Base-by-base conservation (phyloP, 2,113 vertebrate species). In the Pelecanoides urinatrix region DNA sequence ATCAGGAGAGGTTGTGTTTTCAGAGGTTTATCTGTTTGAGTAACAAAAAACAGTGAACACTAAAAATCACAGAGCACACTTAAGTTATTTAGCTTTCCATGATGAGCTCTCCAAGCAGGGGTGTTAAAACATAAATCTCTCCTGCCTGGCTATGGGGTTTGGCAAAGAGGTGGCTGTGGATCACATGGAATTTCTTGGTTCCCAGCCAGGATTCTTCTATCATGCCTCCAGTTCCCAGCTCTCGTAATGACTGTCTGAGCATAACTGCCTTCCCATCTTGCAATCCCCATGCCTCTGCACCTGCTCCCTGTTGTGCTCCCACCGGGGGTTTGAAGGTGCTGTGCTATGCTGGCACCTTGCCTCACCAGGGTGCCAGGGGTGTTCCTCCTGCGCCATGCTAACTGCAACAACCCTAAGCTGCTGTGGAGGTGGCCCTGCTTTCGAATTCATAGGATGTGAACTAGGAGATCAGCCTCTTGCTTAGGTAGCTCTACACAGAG, bases 401-500 rank as follows among this genome's bases (percentile, higher is more conserved):
- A n/a, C 3, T 25, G 58, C 34, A 7, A 2, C 22, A 10, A 9
- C 19, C 62, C 76, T 0, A n/a, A 61, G 53, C 16, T 16, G 19
- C 30, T 50, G 19, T 3, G 58, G 70, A 32, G 38, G 34, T 14
- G 55, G 26, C 38, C 17, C 14, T 53, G 27, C 45, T 34, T 61
- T 52, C 58, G 50, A 2, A 0, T 16, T 11, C 16, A 1, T 7
- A 56, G 34, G 21, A 13, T 4, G 27, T 14, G 15, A 71, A 23
- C 13, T 15, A 23, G 30, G 21, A 47, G 34, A 29, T 3, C 9
- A 44, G 21, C 19, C 13, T 53, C 62, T 25, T 49, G 40, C 52
- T 42, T 12, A 4, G 0, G 11, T 10, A 61, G 11, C 52, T 49
- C 22, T 25, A 6, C 5, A 2, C 6, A 7, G 38, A 26, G 40